Percentiles rank a stretch among this genome's conserved stretches.
Conservation (phyloP, 2,797 vertebrate genomes). For the Orestias chungarensis region DNA sequence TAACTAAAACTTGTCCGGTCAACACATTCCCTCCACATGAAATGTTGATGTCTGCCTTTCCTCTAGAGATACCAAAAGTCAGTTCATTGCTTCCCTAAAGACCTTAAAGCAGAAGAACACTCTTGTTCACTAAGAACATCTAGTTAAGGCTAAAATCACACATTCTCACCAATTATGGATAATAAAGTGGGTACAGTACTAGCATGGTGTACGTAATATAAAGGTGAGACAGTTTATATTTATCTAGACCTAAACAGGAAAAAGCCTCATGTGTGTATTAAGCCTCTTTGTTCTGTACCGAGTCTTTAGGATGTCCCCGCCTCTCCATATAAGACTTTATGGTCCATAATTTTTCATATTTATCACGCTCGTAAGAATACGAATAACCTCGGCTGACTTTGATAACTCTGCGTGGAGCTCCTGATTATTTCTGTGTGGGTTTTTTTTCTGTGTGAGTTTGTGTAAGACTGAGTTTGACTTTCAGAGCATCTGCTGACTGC, state of each 20-base stretch:
- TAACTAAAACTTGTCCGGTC: too few relatives aligned
- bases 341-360: slow-evolving; percentile 66
- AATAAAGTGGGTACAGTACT: too few relatives aligned
- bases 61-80: too few relatives aligned
- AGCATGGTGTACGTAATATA: too few relatives aligned
- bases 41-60: too few relatives aligned
- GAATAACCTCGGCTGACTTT: slow-evolving; percentile 77
- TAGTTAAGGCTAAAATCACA: background rate
- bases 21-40: too few relatives aligned
- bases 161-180: background rate
- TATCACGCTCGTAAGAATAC: slow-evolving; percentile 59
- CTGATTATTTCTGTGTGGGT: slow-evolving; percentile 6
- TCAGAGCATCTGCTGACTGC: slow-evolving; percentile 79
- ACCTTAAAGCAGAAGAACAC: too few relatives aligned
- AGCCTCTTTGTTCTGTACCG: background rate
- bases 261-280: background rate
- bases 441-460: slow-evolving; percentile 20
- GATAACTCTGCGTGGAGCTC: slow-evolving; percentile 69
- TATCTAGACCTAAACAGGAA: background rate
- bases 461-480: slow-evolving; percentile 67
- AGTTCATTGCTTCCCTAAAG: too few relatives aligned
- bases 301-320: slow-evolving; percentile 24
- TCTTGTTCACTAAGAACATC: background rate
- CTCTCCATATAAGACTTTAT: slow-evolving; percentile 51
- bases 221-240: background rate